phyloP scores from a whole-genome alignment of 1,140 invertebrate genomes.

The Drosophila sproati region DNA sequence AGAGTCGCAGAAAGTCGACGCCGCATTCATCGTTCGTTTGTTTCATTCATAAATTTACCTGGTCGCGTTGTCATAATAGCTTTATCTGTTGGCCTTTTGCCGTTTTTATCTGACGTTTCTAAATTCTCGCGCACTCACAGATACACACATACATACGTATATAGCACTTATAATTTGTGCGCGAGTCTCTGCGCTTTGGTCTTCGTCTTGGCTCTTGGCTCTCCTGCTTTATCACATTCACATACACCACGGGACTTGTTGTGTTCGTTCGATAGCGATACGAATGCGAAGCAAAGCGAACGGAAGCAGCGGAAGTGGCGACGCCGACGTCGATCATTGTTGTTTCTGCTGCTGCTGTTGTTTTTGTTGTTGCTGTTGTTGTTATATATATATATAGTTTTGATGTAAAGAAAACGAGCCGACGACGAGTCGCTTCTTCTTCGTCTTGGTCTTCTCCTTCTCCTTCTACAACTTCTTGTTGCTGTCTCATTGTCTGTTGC shows the following conservation, averaged over 20 bases:
- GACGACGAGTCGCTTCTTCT: constrained; percentile 20
- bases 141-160: constrained; percentile 6
- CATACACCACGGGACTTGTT: constrained; percentile 33
- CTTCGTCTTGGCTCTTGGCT: constrained; percentile 12
- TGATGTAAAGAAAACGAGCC: constrained; percentile 59
- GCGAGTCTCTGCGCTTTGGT: constrained; percentile 7
- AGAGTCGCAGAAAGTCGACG: constrained; percentile 41
- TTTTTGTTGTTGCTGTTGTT: constrained; percentile 30
- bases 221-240: constrained; percentile 45
- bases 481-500: constrained; percentile 53
- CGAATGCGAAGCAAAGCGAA: constrained; percentile 53
- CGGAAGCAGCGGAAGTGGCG: constrained; percentile 82
- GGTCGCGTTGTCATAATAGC: constrained; percentile 76
- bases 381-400: constrained; percentile 46
- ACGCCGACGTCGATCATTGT: constrained; percentile 58
- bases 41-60: constrained; percentile 84
- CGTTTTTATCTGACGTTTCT: constrained; percentile 20
- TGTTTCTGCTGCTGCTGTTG: constrained; percentile 40
- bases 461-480: constrained; percentile 38
- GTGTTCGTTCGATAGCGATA: constrained; percentile 60
- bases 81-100: constrained; percentile 62
- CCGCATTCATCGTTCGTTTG: constrained; percentile 28
- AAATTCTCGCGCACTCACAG: constrained; percentile 5
- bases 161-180: constrained; percentile 20
- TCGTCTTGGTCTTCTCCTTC: constrained; percentile 7